These are phyloP conservation scores for Vanacampus margaritifer DNA, from an alignment of 2,113 vertebrate species.

Conservation along the genomic window DNA sequence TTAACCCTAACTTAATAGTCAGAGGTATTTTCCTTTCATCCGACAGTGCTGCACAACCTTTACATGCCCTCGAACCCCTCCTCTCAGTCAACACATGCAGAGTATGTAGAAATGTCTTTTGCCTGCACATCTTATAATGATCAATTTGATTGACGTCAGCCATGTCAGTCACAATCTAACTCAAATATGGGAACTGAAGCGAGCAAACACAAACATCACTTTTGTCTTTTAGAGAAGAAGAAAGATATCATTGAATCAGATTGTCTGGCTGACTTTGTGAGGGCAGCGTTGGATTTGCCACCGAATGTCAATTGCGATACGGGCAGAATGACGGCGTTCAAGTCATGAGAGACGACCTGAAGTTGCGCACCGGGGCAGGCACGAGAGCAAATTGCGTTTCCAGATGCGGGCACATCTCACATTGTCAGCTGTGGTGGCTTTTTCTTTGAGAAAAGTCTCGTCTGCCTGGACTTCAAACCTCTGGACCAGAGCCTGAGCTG, in stretches of 20 bases:
- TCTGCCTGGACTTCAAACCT: no score
- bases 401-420: neutral
- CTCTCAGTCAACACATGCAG: neutral
- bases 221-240: neutral
- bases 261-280: neutral
- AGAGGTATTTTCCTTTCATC: slow-evolving; percentile 39
- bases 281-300: neutral
- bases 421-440: neutral
- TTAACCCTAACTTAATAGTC: slow-evolving; percentile 37
- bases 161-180: no score
- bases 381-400: neutral
- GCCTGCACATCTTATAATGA: no score
- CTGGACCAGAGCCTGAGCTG: neutral
- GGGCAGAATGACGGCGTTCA: neutral
- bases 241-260: neutral
- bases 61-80: slow-evolving; percentile 4
- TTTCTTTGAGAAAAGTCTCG: neutral
- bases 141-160: no score
- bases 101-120: neutral
- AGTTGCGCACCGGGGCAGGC: neutral
- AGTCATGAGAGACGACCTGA: neutral
- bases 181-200: no score
- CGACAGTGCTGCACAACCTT: slow-evolving; percentile 29
- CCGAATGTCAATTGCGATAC: neutral
- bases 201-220: no score